phyloP scores from a whole-genome alignment of 2,797 vertebrate species.

The Artibeus jamaicensis region DNA sequence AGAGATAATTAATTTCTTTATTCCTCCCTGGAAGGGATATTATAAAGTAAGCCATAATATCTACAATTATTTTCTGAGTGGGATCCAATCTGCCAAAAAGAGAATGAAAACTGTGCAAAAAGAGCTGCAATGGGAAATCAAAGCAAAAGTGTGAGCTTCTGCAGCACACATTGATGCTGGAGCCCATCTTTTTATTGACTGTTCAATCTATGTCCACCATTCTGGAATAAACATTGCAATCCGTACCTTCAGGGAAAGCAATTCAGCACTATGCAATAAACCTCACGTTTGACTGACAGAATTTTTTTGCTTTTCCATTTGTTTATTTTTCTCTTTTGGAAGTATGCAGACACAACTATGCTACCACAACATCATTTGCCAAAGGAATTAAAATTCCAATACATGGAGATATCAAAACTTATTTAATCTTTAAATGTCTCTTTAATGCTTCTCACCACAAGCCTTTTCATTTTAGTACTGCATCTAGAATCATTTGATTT shows the following conservation, averaged over 20 bases:
- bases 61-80: background rate
- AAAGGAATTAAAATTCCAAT: background rate
- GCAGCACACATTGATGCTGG: fast-evolving
- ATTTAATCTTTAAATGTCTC: background rate
- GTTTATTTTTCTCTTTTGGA: background rate
- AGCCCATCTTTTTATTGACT: background rate
- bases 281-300: background rate
- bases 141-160: fast-evolving
- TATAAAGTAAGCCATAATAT: constrained; percentile 5
- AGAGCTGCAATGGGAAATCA: background rate
- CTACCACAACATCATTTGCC: background rate
- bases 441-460: background rate
- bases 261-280: background rate
- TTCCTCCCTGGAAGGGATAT: background rate
- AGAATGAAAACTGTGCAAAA: background rate
- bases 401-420: background rate
- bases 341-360: background rate
- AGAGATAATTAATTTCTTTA: background rate
- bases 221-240: background rate
- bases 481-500: background rate
- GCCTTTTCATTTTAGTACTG: background rate
- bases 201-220: background rate
- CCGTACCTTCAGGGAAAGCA: background rate
- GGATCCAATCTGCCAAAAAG: background rate
- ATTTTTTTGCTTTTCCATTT: background rate